phyloP scores from a whole-genome alignment of 2,113 vertebrate genomes.

The Limanda limanda region DNA sequence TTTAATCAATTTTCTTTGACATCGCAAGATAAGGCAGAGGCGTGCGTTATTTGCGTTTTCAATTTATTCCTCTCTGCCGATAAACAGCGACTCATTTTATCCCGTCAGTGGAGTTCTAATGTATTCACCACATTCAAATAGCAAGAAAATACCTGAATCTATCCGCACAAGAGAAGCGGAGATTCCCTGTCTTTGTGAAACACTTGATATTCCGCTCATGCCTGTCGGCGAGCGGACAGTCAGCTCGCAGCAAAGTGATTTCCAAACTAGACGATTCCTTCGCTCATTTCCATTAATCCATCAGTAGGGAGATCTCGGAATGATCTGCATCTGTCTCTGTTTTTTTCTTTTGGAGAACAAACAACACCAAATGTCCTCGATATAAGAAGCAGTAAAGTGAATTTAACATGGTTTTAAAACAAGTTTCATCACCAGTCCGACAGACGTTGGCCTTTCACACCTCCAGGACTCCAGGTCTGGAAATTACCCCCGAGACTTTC shows the following conservation, averaged over 20 bases:
- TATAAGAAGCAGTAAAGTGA: neutral
- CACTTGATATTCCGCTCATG: constrained; percentile 71
- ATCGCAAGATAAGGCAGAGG: too few relatives aligned
- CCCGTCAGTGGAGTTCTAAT: too few relatives aligned
- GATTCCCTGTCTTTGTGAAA: constrained; percentile 23
- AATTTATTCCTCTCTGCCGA: too few relatives aligned
- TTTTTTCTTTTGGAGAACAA: neutral
- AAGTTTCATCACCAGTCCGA: constrained; percentile 28
- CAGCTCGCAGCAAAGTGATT: constrained; percentile 47
- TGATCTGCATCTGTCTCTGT: constrained; percentile 32
- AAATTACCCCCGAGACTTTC: constrained; percentile 28
- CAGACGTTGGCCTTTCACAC: constrained; percentile 20
- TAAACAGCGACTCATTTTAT: too few relatives aligned
- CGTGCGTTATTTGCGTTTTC: too few relatives aligned
- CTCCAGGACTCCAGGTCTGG: constrained; percentile 5
- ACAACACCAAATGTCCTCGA: neutral
- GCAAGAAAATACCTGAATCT: constrained; percentile 20
- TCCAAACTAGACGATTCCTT: constrained; percentile 47
- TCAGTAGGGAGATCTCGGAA: constrained; percentile 29
- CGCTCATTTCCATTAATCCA: constrained; percentile 38
- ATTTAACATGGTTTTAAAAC: neutral
- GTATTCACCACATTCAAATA: neutral
- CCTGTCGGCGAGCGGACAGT: constrained; percentile 43
- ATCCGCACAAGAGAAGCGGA: neutral
- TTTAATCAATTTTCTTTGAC: too few relatives aligned